phyloP scores from a whole-genome alignment of 2,888 invertebrate genomes.

The Ceraclea dissimilis region DNA sequence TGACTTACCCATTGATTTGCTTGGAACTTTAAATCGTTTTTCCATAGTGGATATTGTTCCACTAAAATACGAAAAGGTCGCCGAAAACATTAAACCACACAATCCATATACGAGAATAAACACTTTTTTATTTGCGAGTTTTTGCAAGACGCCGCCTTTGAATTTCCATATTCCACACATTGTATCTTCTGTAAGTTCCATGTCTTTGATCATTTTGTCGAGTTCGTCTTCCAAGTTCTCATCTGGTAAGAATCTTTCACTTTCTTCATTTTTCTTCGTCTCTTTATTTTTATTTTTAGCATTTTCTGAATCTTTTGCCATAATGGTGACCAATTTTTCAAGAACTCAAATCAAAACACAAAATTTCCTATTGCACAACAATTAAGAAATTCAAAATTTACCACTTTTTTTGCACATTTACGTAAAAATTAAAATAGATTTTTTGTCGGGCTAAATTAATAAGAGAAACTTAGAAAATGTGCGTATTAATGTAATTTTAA shows the following conservation, averaged over 20 bases:
- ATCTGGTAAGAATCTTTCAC: not conserved
- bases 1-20: slow-evolving; percentile 53
- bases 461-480: no score
- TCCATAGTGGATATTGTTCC: slow-evolving; percentile 68
- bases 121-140: slow-evolving; percentile 50
- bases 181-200: slow-evolving; percentile 52
- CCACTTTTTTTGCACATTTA: no score
- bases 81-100: slow-evolving; percentile 59
- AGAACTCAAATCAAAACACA: no score
- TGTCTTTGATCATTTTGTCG: slow-evolving; percentile 41
- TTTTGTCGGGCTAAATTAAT: no score
- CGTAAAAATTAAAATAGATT: no score
- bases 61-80: slow-evolving; percentile 62
- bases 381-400: no score
- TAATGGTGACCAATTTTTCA: no score
- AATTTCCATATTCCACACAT: slow-evolving; percentile 57
- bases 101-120: slow-evolving; percentile 58
- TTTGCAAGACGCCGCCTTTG: slow-evolving; percentile 50
- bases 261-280: not conserved
- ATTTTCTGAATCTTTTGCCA: not conserved
- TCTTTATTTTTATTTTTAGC: not conserved
- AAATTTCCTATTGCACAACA: no score
- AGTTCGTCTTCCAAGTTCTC: slow-evolving; percentile 23
- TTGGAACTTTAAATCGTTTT: slow-evolving; percentile 65
- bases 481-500: no score